Conservation (phyloP, 2,113 vertebrate species). For the Paramormyrops kingsleyae region DNA sequence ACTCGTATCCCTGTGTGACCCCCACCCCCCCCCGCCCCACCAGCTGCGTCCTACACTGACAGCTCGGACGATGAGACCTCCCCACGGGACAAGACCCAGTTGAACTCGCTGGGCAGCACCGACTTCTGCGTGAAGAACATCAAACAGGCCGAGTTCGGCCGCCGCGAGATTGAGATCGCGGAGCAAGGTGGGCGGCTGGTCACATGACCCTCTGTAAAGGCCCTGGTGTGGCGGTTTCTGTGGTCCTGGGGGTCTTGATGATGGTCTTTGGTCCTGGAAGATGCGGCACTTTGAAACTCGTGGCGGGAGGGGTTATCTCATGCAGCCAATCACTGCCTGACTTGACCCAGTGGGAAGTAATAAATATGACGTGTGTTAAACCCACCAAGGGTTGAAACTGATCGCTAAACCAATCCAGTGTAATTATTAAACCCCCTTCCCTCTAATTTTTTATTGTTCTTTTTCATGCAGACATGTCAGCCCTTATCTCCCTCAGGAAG, state of each 20-base stretch:
- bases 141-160: slow-evolving; percentile 89
- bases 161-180: slow-evolving; percentile 91
- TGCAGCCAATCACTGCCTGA: neutral
- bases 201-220: neutral
- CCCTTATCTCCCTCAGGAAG: slow-evolving; percentile 75
- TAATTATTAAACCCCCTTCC: neutral
- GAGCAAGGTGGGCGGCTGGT: slow-evolving; percentile 71
- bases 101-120: slow-evolving; percentile 84
- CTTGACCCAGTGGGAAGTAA: neutral
- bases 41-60: slow-evolving; percentile 88
- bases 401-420: neutral
- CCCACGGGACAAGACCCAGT: slow-evolving; percentile 85
- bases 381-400: neutral
- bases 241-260: neutral
- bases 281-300: neutral
- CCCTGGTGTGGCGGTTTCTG: neutral
- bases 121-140: slow-evolving; percentile 97
- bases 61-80: slow-evolving; percentile 93
- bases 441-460: neutral
- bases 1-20: neutral
- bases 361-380: neutral
- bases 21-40: neutral
- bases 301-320: neutral
- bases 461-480: slow-evolving; percentile 71
- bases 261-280: neutral